Base-by-base conservation (phyloP, 1,140 invertebrate genomes). In the Lepidurus arcticus region DNA sequence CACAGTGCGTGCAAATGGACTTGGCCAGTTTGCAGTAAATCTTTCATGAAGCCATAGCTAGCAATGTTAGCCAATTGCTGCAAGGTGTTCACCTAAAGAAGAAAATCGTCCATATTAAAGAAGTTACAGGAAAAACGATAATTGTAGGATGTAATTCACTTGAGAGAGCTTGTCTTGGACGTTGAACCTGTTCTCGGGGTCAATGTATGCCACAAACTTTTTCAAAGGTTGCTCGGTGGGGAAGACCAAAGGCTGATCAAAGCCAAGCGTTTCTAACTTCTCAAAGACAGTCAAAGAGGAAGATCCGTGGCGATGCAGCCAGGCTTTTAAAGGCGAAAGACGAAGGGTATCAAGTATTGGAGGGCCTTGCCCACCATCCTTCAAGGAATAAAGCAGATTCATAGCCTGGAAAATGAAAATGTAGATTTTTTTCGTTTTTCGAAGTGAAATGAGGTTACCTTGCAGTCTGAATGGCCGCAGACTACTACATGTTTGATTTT, bases 391-490 rank as follows among this genome's bases (percentile, higher is more conserved):
- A 1, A 98, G 86, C 65, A 96, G 87, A 88, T 97, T 97, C 91
- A 98, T 97, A 6, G 96, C 96, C 89, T 90, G 42, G 42, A 79
- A 78, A 45, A 77, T 34, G 34, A 78, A n/a, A 47, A 77, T 78
- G 13, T 24, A 21, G 42, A 24, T 34, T 24, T 43, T n/a, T 73
- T 24, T 34, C 10, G 77, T 65, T 78, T 11, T n/a, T 16, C 8
- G 21, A 73, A 42, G 13, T 73, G 73, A 47, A 73, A 74, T 47
- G 43, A 74, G 81, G 81, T 80, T 84, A 90, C 89, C 85, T 98
- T 98, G 84, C 96, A 98, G 85, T 98, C 97, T 74, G 95, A 97
- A 84, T 98, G 97, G 0, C 97, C 97, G 83, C 95, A 98, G 13
- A 98, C 94, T 80, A 98, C 95, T 74, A 98, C 91, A 84, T 98